phyloP scores from a whole-genome alignment of 2,888 invertebrate genomes.

The Hirudinaria manillensis region DNA sequence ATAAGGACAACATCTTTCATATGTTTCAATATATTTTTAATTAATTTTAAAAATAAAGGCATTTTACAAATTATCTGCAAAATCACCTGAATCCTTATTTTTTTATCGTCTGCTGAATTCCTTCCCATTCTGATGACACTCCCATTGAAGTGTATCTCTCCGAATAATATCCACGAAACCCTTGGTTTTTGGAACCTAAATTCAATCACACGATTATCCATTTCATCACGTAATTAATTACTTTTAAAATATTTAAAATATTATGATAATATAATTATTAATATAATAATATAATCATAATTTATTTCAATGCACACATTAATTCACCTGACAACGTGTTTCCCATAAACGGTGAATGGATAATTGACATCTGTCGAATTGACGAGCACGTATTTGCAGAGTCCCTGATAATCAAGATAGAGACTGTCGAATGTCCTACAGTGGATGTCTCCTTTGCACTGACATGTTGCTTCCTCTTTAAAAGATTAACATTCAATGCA shows the following conservation, averaged over 20 bases:
- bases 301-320: neutral
- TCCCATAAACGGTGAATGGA: constrained; percentile 7
- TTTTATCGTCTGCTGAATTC: neutral
- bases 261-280: too few relatives aligned
- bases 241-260: too few relatives aligned
- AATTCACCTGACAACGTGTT: neutral
- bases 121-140: neutral
- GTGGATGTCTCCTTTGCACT: constrained; percentile 4
- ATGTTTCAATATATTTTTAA: too few relatives aligned
- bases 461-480: neutral
- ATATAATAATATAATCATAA: too few relatives aligned
- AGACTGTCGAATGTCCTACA: neutral
- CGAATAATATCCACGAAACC: neutral
- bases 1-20: too few relatives aligned
- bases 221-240: too few relatives aligned
- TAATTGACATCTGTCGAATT: neutral
- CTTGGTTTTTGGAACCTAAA: neutral
- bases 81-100: too few relatives aligned
- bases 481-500: too few relatives aligned
- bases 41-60: too few relatives aligned
- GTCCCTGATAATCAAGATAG: neutral
- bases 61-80: too few relatives aligned
- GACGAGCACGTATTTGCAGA: neutral
- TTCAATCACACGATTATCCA: too few relatives aligned
- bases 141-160: neutral